Base-by-base conservation (phyloP, 2,797 vertebrate species). In the Vespertilio murinus region DNA sequence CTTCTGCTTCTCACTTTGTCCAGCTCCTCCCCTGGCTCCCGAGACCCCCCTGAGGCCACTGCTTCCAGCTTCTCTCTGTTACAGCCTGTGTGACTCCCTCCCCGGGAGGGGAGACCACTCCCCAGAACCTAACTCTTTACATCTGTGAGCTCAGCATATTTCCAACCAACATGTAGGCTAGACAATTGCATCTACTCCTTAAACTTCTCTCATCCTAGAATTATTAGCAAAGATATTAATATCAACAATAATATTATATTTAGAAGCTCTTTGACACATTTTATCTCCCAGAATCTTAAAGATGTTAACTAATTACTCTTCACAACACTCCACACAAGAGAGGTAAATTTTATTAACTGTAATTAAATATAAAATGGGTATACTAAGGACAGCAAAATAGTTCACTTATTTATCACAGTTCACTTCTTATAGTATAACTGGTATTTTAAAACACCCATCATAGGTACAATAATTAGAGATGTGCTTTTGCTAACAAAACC, bases 401-500 rank as follows among this genome's bases (percentile, higher is more conserved):
- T 98, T 98, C 91, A 42, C 96, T 96, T 97, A 96, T 98, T 97
- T 96, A 94, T 97, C 97, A 96, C 67, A 97, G 97, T 96, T 98
- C 97, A 96, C 97, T 98, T 97, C 88, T 96, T 97, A 96, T 90
- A 97, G 97, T 94, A 61, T 61, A 95, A 97, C 97, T 96, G 96
- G 4, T 96, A 97, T 98, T 98, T 97, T 98, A 97, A 98, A 98
- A 97, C 97, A 98, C 93, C 96, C 96, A 78, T 97, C 95, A 96
- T 96, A 97, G 97, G 97, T 97, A 96, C 96, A 98, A 98, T 98
- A 98, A 98, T 98, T 98, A 98, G 98, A 97, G 97, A 97, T 98
- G 97, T 97, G 98, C 98, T 98, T 98, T 98, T 98, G 98, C 98
- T 98, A 98, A 97, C 97, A 98, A 97, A 98, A 98, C 97, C 98